A percentile compares a stretch with the other conserved stretches of the same genome.
phyloP scores from a whole-genome alignment of 2,113 vertebrate genomes.

The Lynx canadensis region DNA sequence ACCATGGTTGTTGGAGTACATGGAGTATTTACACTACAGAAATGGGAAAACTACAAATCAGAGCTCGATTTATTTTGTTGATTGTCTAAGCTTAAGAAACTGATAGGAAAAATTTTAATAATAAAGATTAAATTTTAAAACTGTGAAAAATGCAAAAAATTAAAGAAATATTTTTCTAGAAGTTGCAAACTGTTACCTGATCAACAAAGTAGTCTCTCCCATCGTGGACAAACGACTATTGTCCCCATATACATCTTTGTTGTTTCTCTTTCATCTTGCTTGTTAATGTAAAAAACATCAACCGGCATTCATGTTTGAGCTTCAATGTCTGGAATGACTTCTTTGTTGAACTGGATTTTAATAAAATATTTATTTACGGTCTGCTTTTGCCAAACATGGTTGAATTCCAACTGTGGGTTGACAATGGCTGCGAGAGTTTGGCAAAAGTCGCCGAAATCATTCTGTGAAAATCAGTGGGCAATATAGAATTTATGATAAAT shows the following conservation, averaged over 20 bases:
- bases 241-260: not conserved
- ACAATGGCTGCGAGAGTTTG: not conserved
- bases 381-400: not conserved
- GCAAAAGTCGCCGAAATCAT: not conserved
- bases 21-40: not conserved
- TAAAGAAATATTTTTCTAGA: not conserved
- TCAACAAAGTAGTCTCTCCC: not conserved
- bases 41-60: not conserved
- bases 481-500: not conserved
- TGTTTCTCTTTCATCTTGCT: slow-evolving; percentile 5
- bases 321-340: not conserved
- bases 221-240: not conserved
- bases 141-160: not conserved
- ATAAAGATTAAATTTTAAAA: not conserved
- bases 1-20: too few relatives aligned
- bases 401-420: not conserved
- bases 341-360: slow-evolving; percentile 20
- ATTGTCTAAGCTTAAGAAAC: not conserved
- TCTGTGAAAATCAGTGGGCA: not conserved
- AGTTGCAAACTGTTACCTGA: not conserved
- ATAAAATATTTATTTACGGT: slow-evolving; percentile 24
- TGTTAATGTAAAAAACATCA: slow-evolving; percentile 7
- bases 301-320: not conserved
- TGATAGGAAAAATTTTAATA: not conserved
- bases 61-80: not conserved